A percentile compares a stretch with the other conserved stretches of the same genome.
Conservation (phyloP, 30 jellyfish, hydroid and myxozoan species). For the Aurelia sp. region DNA sequence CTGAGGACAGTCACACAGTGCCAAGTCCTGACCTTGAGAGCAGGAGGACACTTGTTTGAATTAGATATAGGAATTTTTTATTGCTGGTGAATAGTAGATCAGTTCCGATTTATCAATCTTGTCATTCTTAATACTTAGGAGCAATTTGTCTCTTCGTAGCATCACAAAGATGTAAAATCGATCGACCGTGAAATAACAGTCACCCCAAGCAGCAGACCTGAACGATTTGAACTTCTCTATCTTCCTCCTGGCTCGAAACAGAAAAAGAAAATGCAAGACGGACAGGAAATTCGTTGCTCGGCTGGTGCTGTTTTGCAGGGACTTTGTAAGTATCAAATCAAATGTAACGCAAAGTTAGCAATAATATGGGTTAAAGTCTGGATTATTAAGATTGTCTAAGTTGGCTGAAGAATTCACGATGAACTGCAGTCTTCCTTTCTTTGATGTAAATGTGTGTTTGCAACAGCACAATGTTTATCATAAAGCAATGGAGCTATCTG, state of each 20-base stretch:
- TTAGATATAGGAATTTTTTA: too few species aligned
- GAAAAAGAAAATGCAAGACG: slow-evolving; percentile 6
- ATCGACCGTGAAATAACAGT: slow-evolving; percentile 29
- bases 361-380: too few species aligned
- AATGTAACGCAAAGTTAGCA: neutral
- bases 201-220: slow-evolving; percentile 75
- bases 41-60: too few species aligned
- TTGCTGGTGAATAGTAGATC: too few species aligned
- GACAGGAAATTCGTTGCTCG: slow-evolving; percentile 45
- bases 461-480: neutral
- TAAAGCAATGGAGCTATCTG: too few species aligned
- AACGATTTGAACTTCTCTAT: slow-evolving; percentile 51
- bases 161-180: slow-evolving; percentile 43
- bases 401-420: neutral
- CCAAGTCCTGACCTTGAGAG: too few species aligned
- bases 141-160: neutral
- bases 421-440: neutral
- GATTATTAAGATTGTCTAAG: too few species aligned
- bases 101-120: neutral
- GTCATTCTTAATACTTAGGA: neutral
- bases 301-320: slow-evolving; percentile 67
- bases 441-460: neutral
- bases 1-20: too few species aligned
- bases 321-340: slow-evolving; percentile 19
- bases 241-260: slow-evolving; percentile 50